phyloP scores from a whole-genome alignment of 2,797 vertebrate genomes.

The Enteromius mattozi region DNA sequence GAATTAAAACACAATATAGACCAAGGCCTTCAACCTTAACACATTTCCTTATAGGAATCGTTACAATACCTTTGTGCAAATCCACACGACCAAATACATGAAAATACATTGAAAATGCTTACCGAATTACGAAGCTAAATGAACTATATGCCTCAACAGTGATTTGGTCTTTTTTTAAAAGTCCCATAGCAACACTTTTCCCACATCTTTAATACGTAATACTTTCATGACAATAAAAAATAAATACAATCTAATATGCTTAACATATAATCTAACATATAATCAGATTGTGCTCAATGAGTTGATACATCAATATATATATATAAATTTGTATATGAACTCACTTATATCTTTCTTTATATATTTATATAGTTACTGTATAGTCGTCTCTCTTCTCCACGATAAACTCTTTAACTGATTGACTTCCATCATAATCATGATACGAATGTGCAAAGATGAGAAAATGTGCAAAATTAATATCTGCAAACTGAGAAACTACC shows the following conservation, averaged over 20 bases:
- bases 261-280: constrained; percentile 17
- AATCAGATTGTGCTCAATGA: constrained; percentile 77
- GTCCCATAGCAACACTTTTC: constrained; percentile 70
- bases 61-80: constrained; percentile 34
- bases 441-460: constrained; percentile 60
- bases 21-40: constrained; percentile 47
- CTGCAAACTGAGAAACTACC: constrained; percentile 44
- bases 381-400: constrained; percentile 47
- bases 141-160: constrained; percentile 69
- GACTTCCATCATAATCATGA: constrained; percentile 52
- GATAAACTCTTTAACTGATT: constrained; percentile 54
- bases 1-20: constrained; percentile 24
- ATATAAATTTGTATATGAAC: constrained; percentile 67
- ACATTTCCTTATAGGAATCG: constrained; percentile 42
- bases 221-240: constrained; percentile 72
- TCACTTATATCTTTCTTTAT: constrained; percentile 19
- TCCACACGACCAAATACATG: constrained; percentile 53
- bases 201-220: constrained; percentile 51
- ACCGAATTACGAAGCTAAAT: constrained; percentile 53
- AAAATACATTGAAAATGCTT: constrained; percentile 46
- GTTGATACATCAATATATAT: constrained; percentile 64
- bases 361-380: constrained; percentile 52
- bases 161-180: constrained; percentile 78
- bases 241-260: constrained; percentile 77
- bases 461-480: constrained; percentile 61